Conservation (phyloP, 2,113 vertebrate genomes). For the Lepus timidus region DNA sequence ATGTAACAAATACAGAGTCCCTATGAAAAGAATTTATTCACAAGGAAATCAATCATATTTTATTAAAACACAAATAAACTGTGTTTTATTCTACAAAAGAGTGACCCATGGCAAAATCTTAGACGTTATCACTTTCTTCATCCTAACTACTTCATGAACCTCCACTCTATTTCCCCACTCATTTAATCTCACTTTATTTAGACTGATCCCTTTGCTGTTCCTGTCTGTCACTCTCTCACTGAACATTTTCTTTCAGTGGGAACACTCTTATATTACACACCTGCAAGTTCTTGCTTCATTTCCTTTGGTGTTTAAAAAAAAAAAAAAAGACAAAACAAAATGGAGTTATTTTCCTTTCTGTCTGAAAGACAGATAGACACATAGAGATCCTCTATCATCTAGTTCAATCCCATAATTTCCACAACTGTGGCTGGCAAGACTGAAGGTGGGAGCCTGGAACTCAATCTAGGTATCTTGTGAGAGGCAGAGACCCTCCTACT, state of each 20-base stretch:
- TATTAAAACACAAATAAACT: too few relatives aligned
- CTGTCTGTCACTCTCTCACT: not conserved
- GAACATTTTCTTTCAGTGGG: not conserved
- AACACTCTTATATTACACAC: not conserved
- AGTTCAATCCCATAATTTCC: too few relatives aligned
- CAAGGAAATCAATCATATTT: too few relatives aligned
- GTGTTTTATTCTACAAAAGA: not conserved
- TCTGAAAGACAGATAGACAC: too few relatives aligned
- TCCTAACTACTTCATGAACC: not conserved
- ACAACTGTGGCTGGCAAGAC: too few relatives aligned
- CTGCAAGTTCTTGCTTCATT: not conserved
- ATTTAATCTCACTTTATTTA: not conserved
- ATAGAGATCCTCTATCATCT: too few relatives aligned
- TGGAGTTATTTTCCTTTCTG: too few relatives aligned
- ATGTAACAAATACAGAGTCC: not conserved
- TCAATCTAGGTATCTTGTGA: too few relatives aligned
- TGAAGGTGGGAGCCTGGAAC: too few relatives aligned
- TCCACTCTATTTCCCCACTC: not conserved
- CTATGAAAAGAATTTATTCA: not conserved
- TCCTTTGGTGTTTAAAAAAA: not conserved
- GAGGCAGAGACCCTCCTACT: too few relatives aligned
- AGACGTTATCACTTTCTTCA: not conserved
- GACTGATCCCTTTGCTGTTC: rapidly evolving
- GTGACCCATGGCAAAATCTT: not conserved
- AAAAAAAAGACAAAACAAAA: too few relatives aligned